These are phyloP conservation scores for Agelastica alni DNA, from an alignment of 2,888 invertebrate species.

Conservation along the genomic window DNA sequence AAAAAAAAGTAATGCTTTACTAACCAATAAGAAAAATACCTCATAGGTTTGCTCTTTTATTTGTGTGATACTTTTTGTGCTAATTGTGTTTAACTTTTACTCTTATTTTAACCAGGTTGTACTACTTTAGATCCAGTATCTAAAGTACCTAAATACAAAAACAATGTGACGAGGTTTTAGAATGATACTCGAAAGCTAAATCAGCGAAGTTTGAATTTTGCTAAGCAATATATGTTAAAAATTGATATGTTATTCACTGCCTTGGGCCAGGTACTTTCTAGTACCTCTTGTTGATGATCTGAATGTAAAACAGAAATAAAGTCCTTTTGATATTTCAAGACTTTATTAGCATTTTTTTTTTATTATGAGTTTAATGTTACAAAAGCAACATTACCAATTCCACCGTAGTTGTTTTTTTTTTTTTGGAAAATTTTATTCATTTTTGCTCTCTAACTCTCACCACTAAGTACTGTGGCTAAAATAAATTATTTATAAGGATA, in stretches of 20 bases:
- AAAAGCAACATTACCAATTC: conserved; percentile 1
- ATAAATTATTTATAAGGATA: no score
- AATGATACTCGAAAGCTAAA: conserved; percentile 12
- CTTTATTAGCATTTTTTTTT: conserved; percentile 20
- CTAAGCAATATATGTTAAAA: conserved; percentile 46
- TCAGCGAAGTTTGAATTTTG: conserved; percentile 27
- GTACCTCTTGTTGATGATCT: conserved; percentile 42
- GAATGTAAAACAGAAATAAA: conserved; percentile 29
- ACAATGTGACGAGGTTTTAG: conserved; percentile 8
- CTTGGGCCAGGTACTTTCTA: conserved; percentile 40
- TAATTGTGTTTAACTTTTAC: no score
- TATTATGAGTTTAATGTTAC: conserved; percentile 9
- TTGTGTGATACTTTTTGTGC: no score
- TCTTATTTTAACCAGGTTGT: no score
- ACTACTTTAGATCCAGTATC: no score
- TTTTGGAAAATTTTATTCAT: not conserved
- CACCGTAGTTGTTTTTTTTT: not conserved
- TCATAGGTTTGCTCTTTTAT: no score
- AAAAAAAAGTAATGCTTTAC: no score
- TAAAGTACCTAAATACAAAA: no score
- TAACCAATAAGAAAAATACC: no score
- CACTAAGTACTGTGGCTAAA: no score
- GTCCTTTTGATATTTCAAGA: conserved; percentile 25
- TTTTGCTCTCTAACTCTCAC: not conserved
- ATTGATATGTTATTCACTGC: conserved; percentile 47